Conservation (phyloP, 2,113 vertebrate species). For the Crocuta crocuta region DNA sequence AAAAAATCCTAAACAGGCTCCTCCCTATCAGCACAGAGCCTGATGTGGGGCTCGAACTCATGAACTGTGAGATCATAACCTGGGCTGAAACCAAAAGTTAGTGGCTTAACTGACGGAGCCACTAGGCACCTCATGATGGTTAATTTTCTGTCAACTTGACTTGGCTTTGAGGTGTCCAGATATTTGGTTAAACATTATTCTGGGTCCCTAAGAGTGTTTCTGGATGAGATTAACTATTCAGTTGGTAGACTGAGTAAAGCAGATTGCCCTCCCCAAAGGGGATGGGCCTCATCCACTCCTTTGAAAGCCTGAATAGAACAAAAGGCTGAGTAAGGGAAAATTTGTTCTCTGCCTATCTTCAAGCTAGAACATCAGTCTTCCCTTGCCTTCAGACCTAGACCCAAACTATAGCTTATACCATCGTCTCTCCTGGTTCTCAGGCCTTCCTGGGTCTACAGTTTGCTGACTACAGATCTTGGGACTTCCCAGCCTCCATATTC, state of each 20-base stretch:
- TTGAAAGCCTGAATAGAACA: not conserved
- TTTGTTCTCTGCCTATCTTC: not conserved
- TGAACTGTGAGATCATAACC: too few relatives aligned
- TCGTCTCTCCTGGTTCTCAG: not conserved
- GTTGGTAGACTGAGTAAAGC: not conserved
- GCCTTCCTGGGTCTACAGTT: not conserved
- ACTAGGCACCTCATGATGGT: not conserved
- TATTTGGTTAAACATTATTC: not conserved
- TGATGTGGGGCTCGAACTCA: too few relatives aligned
- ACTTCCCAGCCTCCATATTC: not conserved
- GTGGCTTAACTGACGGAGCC: too few relatives aligned
- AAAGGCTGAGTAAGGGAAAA: not conserved
- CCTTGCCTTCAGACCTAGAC: not conserved
- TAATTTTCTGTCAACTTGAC: not conserved
- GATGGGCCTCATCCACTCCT: not conserved
- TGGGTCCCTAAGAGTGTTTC: not conserved
- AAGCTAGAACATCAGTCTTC: not conserved
- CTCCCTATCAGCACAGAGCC: too few relatives aligned
- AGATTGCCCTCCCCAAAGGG: not conserved
- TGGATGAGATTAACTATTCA: not conserved
- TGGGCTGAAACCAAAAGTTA: too few relatives aligned
- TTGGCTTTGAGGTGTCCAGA: not conserved
- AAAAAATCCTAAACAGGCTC: too few relatives aligned
- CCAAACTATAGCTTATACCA: not conserved
- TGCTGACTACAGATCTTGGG: not conserved